phyloP scores from a whole-genome alignment of 64 coral and sea anemone species.

The Cladopsammia gracilis region DNA sequence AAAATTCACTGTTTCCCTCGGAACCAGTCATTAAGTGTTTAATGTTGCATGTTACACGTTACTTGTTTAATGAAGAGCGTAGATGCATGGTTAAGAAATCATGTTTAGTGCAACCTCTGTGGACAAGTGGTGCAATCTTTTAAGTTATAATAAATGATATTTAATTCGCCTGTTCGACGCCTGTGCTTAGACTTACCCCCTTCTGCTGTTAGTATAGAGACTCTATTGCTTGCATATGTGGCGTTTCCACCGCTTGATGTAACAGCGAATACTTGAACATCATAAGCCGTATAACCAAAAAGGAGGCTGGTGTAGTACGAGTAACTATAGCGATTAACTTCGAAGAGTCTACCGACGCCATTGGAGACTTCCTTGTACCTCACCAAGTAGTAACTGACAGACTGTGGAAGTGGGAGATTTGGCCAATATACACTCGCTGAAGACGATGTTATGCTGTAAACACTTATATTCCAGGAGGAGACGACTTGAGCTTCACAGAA shows the following conservation, averaged over 20 bases:
- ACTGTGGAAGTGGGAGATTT: neutral
- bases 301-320: neutral
- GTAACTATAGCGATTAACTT: neutral
- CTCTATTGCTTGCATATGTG: neutral
- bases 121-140: too few relatives aligned
- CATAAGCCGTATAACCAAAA: neutral
- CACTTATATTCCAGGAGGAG: neutral
- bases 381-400: neutral
- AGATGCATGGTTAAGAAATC: too few relatives aligned
- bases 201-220: neutral
- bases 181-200: neutral
- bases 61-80: too few relatives aligned
- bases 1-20: too few relatives aligned
- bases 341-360: neutral
- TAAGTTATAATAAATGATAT: too few relatives aligned
- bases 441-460: neutral
- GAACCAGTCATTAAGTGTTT: too few relatives aligned
- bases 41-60: too few relatives aligned
- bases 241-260: neutral
- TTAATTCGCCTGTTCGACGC: too few relatives aligned
- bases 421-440: neutral
- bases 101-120: too few relatives aligned
- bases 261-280: constrained; percentile 7
- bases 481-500: neutral
- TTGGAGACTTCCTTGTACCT: neutral